Evolutionary conservation across 2,797 vertebrate species (phyloP), one percentile per base, ranked within the genome.

Genomic region (Chromobotia macracanthus): DNA sequence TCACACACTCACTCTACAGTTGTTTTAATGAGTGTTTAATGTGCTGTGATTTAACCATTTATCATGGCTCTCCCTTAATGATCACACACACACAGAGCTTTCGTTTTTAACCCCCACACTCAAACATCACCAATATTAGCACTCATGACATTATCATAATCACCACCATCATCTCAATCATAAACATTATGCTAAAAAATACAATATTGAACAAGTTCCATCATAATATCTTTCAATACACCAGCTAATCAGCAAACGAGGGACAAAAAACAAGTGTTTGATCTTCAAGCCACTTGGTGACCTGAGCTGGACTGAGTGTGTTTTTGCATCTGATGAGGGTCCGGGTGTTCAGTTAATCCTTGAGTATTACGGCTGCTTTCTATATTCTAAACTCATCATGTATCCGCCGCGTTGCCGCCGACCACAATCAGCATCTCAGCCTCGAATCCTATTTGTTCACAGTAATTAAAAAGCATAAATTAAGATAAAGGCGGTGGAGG

Each of bases 381-480:
- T 65, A 55, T 46, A 65, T 72, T 79, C 69, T 23, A 72, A 72
- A 79, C 38, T 51, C 70, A 79, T 66, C 65, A 35, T 60, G 75
- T 77, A 65, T 77, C 75, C 64, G 51, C 48, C 38, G 21, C 44
- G 16, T 64, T n/a, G 48, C 58, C 1, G 50, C 61, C 44, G 35
- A 21, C 72, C 41, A 69, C 66, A 53, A 68, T 81, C 75, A 81
- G 82, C 82, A 79, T 72, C 76, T 79, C 69, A 8, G 69, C 66
- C 60, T 69, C 75, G 74, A 86, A 84, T 77, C 81, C 81, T 80
- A 81, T 86, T 84, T 82, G 83, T 86, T 86, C 79, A 76, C 61
- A 83, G 81, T 83, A 84, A 84, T 86, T 86, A 86, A 84, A 86
- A 84, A 81, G 85, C 81, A 81, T 83, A 84, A 84, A 86, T 84